Conservation (phyloP, 2,888 invertebrate genomes). For the Nebria salina region DNA sequence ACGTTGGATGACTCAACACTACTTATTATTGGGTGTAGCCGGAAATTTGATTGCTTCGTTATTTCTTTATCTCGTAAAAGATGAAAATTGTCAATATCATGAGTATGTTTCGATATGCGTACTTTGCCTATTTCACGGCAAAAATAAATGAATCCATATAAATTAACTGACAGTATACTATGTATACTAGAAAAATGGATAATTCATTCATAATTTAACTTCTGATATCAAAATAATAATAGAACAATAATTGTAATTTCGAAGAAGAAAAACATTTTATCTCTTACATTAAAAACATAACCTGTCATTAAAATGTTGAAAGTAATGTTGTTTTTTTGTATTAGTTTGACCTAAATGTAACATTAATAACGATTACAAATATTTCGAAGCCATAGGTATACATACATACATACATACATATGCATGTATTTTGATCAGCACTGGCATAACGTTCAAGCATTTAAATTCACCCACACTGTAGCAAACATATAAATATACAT, state of each 20-base stretch:
- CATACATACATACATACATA: too few relatives aligned
- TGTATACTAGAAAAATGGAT: too few relatives aligned
- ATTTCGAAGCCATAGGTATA: background rate
- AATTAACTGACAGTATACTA: too few relatives aligned
- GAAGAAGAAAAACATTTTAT: too few relatives aligned
- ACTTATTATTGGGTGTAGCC: constrained; percentile 3
- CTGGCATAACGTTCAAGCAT: constrained; percentile 7
- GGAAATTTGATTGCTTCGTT: constrained; percentile 9
- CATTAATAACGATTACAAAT: background rate
- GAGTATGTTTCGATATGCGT: background rate
- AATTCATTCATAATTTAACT: too few relatives aligned
- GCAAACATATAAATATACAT: background rate
- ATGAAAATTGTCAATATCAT: background rate
- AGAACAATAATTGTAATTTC: too few relatives aligned
- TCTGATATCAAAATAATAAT: too few relatives aligned
- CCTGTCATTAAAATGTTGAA: too few relatives aligned
- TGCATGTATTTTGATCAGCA: background rate
- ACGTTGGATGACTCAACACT: constrained; percentile 3
- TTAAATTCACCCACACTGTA: constrained; percentile 20
- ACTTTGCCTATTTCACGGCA: background rate
- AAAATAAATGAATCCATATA: too few relatives aligned
- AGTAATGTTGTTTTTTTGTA: too few relatives aligned
- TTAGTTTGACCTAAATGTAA: constrained; percentile 5
- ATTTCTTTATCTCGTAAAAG: constrained; percentile 3
- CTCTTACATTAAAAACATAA: too few relatives aligned